Conservation (phyloP, 2,888 invertebrate genomes). For the Idaea straminata region DNA sequence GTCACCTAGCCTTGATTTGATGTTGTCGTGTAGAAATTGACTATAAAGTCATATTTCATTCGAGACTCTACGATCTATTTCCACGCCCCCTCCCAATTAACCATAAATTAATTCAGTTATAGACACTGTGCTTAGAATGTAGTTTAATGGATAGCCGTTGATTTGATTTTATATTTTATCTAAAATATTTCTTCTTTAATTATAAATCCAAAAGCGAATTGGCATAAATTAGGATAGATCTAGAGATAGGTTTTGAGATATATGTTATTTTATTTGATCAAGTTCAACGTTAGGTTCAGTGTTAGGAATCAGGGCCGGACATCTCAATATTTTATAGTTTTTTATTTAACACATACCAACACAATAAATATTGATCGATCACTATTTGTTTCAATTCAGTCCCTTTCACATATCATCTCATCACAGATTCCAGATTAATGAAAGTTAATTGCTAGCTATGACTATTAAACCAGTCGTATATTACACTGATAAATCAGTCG, state of each 20-base stretch:
- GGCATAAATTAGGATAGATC: background rate
- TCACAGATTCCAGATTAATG: conserved; percentile 34
- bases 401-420: conserved; percentile 19
- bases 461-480: conserved; percentile 38
- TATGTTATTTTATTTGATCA: no score
- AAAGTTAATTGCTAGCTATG: conserved; percentile 50
- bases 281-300: no score
- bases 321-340: background rate
- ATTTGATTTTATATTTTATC: no score
- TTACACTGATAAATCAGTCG: conserved; percentile 68
- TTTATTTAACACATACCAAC: background rate
- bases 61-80: background rate
- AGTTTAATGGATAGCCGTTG: background rate
- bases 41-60: conserved; percentile 1
- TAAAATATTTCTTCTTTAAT: background rate
- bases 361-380: conserved; percentile 1
- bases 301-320: background rate
- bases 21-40: background rate
- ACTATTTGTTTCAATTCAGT: conserved; percentile 13
- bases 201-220: no score
- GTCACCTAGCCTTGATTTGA: background rate
- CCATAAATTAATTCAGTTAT: background rate
- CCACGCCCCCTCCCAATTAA: conserved; percentile 1
- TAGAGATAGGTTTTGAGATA: background rate
- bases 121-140: conserved; percentile 4